These are phyloP conservation scores for Capitella teleta DNA, from an alignment of 1,140 invertebrate genomes.

Conservation along the genomic window DNA sequence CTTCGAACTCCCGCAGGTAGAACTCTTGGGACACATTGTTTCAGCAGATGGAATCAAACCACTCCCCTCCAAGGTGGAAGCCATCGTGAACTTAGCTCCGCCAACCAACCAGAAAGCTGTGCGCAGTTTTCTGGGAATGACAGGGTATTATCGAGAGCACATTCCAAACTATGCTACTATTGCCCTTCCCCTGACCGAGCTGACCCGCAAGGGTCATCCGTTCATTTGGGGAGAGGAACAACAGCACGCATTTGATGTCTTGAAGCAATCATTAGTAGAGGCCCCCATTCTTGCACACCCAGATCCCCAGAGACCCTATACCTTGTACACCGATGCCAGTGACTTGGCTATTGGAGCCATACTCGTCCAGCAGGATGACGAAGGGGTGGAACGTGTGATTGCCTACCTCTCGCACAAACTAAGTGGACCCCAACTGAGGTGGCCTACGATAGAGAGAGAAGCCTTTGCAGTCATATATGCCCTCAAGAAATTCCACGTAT, in stretches of 20 bases:
- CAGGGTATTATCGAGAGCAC: conserved; percentile 7
- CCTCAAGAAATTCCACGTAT: conserved; percentile 20
- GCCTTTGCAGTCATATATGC: conserved; percentile 18
- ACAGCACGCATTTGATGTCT: not conserved
- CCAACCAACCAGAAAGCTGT: conserved; percentile 2
- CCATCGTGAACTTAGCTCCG: not conserved
- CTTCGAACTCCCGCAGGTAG: conserved; percentile 22
- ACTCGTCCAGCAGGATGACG: not conserved
- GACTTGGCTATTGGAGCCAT: not conserved
- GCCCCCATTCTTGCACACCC: not conserved
- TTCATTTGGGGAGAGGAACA: not conserved
- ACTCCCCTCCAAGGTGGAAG: not conserved
- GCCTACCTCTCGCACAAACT: conserved; percentile 16
- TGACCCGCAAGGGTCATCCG: not conserved
- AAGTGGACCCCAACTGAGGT: conserved; percentile 12
- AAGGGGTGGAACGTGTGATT: conserved; percentile 14
- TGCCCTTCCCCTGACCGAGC: conserved; percentile 1
- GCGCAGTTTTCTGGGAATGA: conserved; percentile 7
- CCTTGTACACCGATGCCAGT: conserved; percentile 1
- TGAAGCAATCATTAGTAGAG: not conserved
- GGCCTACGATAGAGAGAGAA: conserved; percentile 19
- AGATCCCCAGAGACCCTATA: not conserved
- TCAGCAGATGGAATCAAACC: conserved; percentile 11
- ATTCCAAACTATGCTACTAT: conserved; percentile 7
- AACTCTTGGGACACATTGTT: conserved; percentile 34